Evolutionary conservation across 2,888 invertebrate species (phyloP).

Genomic region (Drosophila paracracens): DNA sequence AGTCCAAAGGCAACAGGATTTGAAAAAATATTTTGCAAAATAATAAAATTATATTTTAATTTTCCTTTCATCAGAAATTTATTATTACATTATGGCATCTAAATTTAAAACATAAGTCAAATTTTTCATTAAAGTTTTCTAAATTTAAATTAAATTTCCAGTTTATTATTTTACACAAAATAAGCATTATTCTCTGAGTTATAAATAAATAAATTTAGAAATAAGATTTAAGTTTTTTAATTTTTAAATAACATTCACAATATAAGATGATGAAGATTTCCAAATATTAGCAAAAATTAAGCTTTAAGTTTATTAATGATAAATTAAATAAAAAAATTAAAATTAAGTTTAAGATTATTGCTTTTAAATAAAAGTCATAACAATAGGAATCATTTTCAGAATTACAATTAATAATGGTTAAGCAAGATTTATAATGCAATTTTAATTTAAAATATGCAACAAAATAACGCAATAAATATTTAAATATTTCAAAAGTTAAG

Average conservation of each 20-base stretch:
- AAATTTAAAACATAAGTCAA: background rate
- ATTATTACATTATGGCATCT: background rate
- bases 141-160: background rate
- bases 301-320: too few species aligned
- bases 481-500: background rate
- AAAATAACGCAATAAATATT: background rate
- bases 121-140: fast-evolving
- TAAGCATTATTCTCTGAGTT: background rate
- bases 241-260: background rate
- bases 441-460: fast-evolving
- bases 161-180: background rate
- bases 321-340: background rate
- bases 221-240: background rate
- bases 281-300: background rate
- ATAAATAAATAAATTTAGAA: background rate
- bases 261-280: background rate
- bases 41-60: background rate
- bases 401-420: background rate
- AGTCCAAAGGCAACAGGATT: background rate
- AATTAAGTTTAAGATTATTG: background rate
- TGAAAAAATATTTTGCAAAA: background rate
- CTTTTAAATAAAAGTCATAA: background rate
- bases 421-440: background rate
- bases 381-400: background rate
- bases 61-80: background rate